Percentiles rank a stretch among this genome's conserved stretches.
phyloP scores from a whole-genome alignment of 2,888 invertebrate species.

The Zonitis immaculata region DNA sequence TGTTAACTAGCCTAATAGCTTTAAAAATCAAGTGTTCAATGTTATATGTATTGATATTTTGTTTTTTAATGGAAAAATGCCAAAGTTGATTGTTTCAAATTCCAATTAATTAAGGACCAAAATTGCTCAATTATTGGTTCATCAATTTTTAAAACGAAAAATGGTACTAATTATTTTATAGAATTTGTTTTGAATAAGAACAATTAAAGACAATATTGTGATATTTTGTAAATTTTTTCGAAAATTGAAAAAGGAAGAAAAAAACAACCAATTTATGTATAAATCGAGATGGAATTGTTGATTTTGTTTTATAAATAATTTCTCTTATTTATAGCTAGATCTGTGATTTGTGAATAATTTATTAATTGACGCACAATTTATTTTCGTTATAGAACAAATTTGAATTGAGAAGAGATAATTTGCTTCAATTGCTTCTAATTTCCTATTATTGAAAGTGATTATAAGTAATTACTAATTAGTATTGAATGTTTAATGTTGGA shows the following conservation, averaged over 20 bases:
- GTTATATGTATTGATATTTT: slow-evolving; percentile 22
- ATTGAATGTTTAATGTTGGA: neutral
- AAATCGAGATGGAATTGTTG: neutral
- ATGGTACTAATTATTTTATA: slow-evolving; percentile 9
- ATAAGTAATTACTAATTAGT: too few relatives aligned
- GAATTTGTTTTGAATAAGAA: slow-evolving; percentile 1
- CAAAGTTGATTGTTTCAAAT: slow-evolving; percentile 13
- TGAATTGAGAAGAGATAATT: neutral
- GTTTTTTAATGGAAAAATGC: slow-evolving; percentile 5
- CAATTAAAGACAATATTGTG: slow-evolving; percentile 12
- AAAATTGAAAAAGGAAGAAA: neutral
- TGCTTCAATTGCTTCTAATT: neutral
- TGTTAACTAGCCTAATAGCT: slow-evolving; percentile 26
- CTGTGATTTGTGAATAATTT: neutral
- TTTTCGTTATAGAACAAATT: neutral
- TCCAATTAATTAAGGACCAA: slow-evolving; percentile 16
- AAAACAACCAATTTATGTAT: too few relatives aligned
- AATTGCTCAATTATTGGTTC: slow-evolving; percentile 18
- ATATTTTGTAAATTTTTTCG: slow-evolving; percentile 7
- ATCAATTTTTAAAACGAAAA: neutral
- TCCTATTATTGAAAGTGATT: too few relatives aligned
- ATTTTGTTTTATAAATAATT: neutral
- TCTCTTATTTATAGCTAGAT: neutral
- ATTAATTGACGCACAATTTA: neutral
- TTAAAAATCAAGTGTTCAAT: slow-evolving; percentile 32